Evolutionary conservation across 2,888 invertebrate genomes (phyloP).

Genomic region (Cepaea hortensis): DNA sequence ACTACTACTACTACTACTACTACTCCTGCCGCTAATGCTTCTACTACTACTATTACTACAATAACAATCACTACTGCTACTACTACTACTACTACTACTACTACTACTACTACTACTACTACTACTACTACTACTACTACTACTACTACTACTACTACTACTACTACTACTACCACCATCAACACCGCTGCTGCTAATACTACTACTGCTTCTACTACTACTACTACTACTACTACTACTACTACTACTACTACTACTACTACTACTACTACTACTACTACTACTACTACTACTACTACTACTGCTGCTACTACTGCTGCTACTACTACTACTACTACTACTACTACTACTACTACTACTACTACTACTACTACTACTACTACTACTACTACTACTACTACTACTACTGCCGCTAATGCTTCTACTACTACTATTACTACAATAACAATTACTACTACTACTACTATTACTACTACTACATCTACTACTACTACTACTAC

Average conservation of each 20-base stretch:
- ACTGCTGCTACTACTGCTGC: constrained; percentile 24
- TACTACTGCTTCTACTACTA: no score
- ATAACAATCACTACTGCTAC: no score
- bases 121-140: constrained; percentile 14
- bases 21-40: not conserved
- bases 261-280: constrained; percentile 33
- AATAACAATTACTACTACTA: not conserved
- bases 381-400: constrained; percentile 27
- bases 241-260: constrained; percentile 29
- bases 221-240: constrained; percentile 32
- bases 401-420: not conserved
- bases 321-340: constrained; percentile 28
- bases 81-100: not conserved
- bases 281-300: constrained; percentile 35
- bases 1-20: not conserved
- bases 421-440: not conserved
- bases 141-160: constrained; percentile 31
- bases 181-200: no score
- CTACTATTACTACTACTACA: not conserved
- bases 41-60: not conserved
- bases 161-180: no score
- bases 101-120: not conserved
- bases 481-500: not conserved
- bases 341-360: constrained; percentile 29
- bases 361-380: constrained; percentile 33